phyloP scores from a whole-genome alignment of 1,140 invertebrate genomes.

The Lepidurus packardi region DNA sequence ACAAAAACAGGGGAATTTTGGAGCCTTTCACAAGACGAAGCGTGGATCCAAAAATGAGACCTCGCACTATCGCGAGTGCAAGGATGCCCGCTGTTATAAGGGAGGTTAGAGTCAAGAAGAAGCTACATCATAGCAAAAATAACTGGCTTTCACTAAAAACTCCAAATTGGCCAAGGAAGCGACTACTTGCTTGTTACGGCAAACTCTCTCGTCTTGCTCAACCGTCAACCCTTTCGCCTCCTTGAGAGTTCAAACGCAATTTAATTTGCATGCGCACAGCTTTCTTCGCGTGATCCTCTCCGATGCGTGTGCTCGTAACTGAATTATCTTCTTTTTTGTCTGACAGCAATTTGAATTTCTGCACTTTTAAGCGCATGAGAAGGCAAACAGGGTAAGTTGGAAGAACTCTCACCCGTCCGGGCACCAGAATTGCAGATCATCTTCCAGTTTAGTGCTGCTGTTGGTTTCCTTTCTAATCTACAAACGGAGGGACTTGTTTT shows the following conservation, averaged over 20 bases:
- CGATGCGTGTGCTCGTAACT: not conserved
- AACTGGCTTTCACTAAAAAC: not conserved
- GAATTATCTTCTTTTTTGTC: not conserved
- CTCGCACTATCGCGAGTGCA: not conserved
- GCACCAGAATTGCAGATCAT: no score
- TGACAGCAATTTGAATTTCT: no score
- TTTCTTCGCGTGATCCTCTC: not conserved
- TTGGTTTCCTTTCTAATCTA: no score
- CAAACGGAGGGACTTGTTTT: no score
- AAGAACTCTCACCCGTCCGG: no score
- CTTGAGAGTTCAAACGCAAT: not conserved
- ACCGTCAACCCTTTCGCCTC: conserved; percentile 13
- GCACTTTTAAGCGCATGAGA: no score
- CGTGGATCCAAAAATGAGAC: not conserved
- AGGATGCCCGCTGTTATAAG: not conserved
- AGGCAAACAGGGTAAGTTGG: no score
- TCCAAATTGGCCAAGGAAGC: conserved; percentile 7
- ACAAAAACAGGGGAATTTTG: not conserved
- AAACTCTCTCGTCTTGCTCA: conserved; percentile 7
- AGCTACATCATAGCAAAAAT: not conserved
- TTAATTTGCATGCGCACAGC: not conserved
- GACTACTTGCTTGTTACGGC: not conserved
- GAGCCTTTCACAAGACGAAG: not conserved
- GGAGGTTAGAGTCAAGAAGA: not conserved
- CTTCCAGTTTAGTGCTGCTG: no score